Percentiles rank a stretch among this genome's conserved stretches.
Conservation (phyloP, 2,113 vertebrate species). For the Eira barbara region DNA sequence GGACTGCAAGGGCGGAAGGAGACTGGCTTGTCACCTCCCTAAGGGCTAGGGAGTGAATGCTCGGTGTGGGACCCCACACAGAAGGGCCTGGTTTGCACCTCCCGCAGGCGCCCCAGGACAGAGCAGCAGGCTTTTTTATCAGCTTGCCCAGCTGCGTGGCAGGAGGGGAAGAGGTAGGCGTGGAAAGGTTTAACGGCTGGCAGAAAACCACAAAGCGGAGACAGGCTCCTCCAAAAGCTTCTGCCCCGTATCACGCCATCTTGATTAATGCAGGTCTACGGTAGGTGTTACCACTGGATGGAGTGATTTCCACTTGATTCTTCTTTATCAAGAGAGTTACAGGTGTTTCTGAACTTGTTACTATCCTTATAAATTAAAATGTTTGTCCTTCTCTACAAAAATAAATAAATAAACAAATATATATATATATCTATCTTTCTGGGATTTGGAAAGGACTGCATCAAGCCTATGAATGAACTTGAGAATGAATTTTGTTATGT, state of each 20-base stretch:
- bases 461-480: background rate
- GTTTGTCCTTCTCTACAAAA: background rate
- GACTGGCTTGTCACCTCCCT: background rate
- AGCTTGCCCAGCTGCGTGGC: background rate
- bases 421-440: background rate
- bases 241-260: accelerated
- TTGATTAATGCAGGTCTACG: background rate
- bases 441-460: background rate
- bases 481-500: background rate
- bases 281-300: background rate
- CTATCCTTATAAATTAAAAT: background rate
- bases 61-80: background rate
- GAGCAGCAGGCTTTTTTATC: background rate
- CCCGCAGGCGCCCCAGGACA: background rate
- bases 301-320: background rate
- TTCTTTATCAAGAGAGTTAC: background rate
- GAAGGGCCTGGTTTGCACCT: background rate
- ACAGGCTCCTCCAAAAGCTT: background rate
- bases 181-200: background rate
- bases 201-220: background rate
- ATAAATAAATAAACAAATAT: no score
- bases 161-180: background rate
- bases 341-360: background rate
- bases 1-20: accelerated
- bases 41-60: background rate